Percentiles rank a stretch among this genome's conserved stretches.
Conservation (phyloP, 2,888 invertebrate genomes). For the Steromphala cineraria region DNA sequence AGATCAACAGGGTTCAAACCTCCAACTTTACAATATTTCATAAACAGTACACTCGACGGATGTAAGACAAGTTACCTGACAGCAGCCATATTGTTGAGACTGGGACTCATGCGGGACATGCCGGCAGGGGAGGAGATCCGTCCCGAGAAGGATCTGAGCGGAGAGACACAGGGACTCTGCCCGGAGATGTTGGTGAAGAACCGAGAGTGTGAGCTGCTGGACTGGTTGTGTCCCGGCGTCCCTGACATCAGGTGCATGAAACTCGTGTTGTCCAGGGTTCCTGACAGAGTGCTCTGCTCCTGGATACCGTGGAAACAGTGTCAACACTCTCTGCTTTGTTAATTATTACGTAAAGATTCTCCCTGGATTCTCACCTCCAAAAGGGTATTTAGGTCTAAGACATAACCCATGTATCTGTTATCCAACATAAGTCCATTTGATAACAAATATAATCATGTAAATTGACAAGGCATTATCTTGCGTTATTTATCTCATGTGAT, state of each 20-base stretch:
- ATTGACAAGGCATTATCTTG: no score
- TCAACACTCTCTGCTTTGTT: background rate
- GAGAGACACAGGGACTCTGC: slow-evolving; percentile 70
- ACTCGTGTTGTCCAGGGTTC: slow-evolving; percentile 53
- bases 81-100: slow-evolving; percentile 48
- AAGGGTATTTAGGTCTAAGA: background rate
- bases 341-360: no score
- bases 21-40: no score
- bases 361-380: no score
- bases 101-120: slow-evolving; percentile 49
- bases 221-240: slow-evolving; percentile 54
- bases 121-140: slow-evolving; percentile 68
- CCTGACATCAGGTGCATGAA: slow-evolving; percentile 50
- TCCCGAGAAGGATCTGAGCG: slow-evolving; percentile 65
- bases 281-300: slow-evolving; percentile 56
- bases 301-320: slow-evolving; percentile 15
- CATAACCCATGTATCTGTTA: no score
- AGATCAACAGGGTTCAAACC: no score
- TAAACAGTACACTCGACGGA: no score
- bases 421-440: no score
- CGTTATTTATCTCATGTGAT: no score
- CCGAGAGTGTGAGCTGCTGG: slow-evolving; percentile 54
- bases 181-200: slow-evolving; percentile 62
- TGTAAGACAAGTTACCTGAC: slow-evolving; percentile 46
- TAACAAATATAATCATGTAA: no score